Conservation (phyloP, 2,113 vertebrate species). For the Otolemur garnettii region DNA sequence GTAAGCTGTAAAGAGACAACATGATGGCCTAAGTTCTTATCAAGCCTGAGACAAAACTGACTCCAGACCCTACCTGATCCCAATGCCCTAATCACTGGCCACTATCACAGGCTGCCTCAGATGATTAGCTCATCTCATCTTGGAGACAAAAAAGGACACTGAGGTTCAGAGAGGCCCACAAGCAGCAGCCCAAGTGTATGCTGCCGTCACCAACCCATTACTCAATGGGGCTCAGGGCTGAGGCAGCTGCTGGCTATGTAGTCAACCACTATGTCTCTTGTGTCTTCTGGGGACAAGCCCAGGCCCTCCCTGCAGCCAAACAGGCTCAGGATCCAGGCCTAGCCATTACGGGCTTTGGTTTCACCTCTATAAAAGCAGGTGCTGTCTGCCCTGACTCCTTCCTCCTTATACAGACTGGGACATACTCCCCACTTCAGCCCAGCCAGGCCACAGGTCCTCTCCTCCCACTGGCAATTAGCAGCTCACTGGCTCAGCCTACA, state of each 20-base stretch:
- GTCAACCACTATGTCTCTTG: slow-evolving; percentile 6
- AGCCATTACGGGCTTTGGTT: not conserved
- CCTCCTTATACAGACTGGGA: not conserved
- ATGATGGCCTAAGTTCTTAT: not conserved
- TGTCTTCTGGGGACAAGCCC: slow-evolving; percentile 40
- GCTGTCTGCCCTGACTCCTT: not conserved
- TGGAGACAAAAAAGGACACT: not conserved
- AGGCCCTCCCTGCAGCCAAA: slow-evolving; percentile 29
- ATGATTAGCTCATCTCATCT: not conserved
- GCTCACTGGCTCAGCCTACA: not conserved
- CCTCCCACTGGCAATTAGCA: slow-evolving; percentile 25
- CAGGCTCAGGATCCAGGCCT: not conserved
- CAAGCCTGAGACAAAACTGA: not conserved
- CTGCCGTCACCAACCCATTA: not conserved
- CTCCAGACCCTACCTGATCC: not conserved
- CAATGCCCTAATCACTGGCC: not conserved
- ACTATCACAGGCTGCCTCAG: not conserved
- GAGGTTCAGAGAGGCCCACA: not conserved
- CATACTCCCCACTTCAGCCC: not conserved
- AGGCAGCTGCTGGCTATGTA: not conserved
- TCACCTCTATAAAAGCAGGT: not conserved
- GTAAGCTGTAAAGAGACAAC: not conserved
- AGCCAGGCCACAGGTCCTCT: slow-evolving; percentile 52
- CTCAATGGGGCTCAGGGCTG: not conserved
- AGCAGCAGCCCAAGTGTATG: not conserved